A percentile compares a stretch with the other conserved stretches of the same genome.
phyloP scores from a whole-genome alignment of 2,113 vertebrate genomes.

The Suricata suricatta region DNA sequence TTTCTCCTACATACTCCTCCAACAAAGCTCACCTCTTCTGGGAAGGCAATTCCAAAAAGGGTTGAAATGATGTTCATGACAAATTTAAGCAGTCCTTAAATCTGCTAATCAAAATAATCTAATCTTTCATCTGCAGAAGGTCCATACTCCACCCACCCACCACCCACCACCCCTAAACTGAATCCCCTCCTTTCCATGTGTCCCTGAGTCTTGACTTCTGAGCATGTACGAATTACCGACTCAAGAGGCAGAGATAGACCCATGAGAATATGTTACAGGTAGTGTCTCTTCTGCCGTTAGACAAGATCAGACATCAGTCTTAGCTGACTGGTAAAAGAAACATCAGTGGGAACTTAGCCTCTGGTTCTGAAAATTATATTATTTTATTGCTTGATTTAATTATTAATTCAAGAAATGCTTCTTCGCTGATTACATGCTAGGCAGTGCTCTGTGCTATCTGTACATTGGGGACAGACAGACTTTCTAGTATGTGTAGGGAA shows the following conservation, averaged over 20 bases:
- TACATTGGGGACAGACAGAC: not conserved
- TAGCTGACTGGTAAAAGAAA: not conserved
- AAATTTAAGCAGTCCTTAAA: not conserved
- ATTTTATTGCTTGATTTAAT: not conserved
- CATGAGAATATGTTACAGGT: not conserved
- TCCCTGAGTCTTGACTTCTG: not conserved
- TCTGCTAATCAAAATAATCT: not conserved
- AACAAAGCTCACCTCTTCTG: not conserved
- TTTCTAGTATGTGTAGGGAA: not conserved
- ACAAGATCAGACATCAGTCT: not conserved
- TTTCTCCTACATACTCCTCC: slow-evolving; percentile 46
- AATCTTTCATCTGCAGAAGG: not conserved
- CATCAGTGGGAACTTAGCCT: not conserved
- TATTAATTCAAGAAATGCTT: not conserved
- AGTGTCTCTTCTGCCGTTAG: not conserved
- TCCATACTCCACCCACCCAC: not conserved
- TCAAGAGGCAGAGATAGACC: not conserved
- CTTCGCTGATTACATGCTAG: not conserved
- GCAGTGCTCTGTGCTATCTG: not conserved
- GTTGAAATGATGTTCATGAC: not conserved
- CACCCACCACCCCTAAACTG: not conserved
- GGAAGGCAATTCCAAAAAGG: not conserved
- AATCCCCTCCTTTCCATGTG: not conserved
- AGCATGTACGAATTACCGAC: not conserved
- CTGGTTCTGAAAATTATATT: not conserved